Percentiles rank a stretch among this genome's conserved stretches.
These are phyloP conservation scores for Neria commutata DNA, from an alignment of 2,888 invertebrate species.

Conservation along the genomic window DNA sequence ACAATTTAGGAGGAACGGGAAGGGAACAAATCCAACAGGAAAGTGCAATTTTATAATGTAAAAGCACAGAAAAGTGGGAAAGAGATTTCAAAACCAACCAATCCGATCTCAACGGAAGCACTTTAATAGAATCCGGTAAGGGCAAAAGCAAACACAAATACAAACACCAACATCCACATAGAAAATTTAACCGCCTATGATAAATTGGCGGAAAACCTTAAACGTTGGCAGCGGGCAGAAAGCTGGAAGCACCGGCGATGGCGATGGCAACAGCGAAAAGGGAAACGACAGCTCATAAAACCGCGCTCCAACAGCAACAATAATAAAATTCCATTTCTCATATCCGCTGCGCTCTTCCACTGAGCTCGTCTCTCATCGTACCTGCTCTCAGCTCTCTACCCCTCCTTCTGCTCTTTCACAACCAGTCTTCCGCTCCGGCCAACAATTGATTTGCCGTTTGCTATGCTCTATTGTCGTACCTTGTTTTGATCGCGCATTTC, in stretches of 20 bases:
- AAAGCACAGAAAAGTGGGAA: not conserved
- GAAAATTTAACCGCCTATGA: too few species aligned
- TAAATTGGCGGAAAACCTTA: conserved; percentile 42
- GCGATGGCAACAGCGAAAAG: not conserved
- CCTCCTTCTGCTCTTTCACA: not conserved
- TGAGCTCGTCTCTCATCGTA: conserved; percentile 45
- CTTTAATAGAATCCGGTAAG: conserved; percentile 20
- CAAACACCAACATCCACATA: conserved; percentile 23
- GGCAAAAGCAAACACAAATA: conserved; percentile 25
- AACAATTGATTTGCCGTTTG: too few species aligned
- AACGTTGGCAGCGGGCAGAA: not conserved
- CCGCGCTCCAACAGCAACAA: not conserved
- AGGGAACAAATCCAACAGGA: conserved; percentile 7
- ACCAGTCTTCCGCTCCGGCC: too few species aligned
- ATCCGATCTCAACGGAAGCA: conserved; percentile 33
- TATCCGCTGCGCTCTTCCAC: conserved; percentile 18
- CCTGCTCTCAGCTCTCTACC: conserved; percentile 24
- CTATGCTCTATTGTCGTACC: conserved; percentile 17
- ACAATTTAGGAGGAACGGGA: not conserved
- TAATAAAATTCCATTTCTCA: not conserved
- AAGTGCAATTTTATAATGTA: conserved; percentile 18
- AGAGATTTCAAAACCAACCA: conserved; percentile 8
- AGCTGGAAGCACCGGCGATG: too few species aligned
- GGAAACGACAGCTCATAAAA: conserved; percentile 2
- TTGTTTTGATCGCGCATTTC: conserved; percentile 18